phyloP scores from a whole-genome alignment of 2,888 invertebrate species.

The Anaspis maculata region DNA sequence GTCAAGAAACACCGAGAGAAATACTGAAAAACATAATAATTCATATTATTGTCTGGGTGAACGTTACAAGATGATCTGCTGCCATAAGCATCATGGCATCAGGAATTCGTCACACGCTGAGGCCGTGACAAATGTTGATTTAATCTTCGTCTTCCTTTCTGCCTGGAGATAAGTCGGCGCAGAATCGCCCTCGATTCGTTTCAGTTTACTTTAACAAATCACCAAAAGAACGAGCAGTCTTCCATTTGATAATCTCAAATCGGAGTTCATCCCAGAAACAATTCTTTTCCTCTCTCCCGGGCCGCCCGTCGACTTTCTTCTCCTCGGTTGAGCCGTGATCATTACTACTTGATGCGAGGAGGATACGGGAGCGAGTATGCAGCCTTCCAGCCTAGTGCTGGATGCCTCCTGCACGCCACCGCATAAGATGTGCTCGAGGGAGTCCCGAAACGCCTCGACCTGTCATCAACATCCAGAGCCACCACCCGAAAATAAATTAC shows the following conservation, averaged over 20 bases:
- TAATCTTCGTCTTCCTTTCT: constrained; percentile 1
- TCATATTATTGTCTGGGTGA: no score
- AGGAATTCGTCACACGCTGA: no score
- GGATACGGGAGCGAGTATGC: background rate
- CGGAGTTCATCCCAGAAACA: constrained; percentile 1
- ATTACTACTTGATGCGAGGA: no score
- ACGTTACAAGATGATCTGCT: no score
- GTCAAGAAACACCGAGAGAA: no score
- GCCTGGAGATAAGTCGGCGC: background rate
- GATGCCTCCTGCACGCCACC: no score
- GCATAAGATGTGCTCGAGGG: no score
- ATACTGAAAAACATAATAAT: no score
- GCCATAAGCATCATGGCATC: no score
- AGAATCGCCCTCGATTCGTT: background rate
- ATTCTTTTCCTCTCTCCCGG: constrained; percentile 1
- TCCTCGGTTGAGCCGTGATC: constrained; percentile 2
- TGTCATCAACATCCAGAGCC: constrained; percentile 9
- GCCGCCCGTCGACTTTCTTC: constrained; percentile 1
- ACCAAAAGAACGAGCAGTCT: background rate
- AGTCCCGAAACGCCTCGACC: constrained; percentile 1
- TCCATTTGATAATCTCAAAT: constrained; percentile 1
- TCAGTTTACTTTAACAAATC: constrained; percentile 2
- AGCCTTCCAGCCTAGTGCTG: no score
- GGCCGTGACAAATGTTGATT: constrained; percentile 2
- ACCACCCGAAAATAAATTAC: constrained; percentile 21